Conservation (phyloP, 2,113 vertebrate species). For the Oryzias melastigma region DNA sequence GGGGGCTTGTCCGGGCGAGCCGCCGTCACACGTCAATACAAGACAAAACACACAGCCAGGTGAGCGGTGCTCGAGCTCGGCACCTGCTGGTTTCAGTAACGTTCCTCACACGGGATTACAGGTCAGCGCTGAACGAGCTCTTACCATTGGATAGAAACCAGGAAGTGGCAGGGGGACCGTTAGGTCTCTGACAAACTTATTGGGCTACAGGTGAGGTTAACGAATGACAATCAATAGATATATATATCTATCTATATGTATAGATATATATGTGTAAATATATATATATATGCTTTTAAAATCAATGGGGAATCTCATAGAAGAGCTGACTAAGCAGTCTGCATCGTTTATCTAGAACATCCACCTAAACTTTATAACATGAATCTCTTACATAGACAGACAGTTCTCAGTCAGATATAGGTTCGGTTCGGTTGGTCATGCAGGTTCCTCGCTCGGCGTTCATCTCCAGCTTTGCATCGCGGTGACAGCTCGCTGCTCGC, state of each 20-base stretch:
- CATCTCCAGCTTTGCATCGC: slow-evolving; percentile 61
- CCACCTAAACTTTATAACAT: slow-evolving; percentile 69
- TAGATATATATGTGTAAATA: slow-evolving; percentile 12
- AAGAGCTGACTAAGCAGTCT: slow-evolving; percentile 66
- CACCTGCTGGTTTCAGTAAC: slow-evolving; percentile 43
- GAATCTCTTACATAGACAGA: slow-evolving; percentile 73
- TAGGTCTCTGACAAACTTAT: slow-evolving; percentile 59
- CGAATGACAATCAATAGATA: slow-evolving; percentile 52
- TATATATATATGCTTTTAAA: slow-evolving; percentile 20
- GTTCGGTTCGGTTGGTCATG: slow-evolving; percentile 71
- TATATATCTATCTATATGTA: slow-evolving; percentile 22
- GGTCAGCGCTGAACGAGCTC: slow-evolving; percentile 60
- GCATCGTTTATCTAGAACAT: slow-evolving; percentile 68
- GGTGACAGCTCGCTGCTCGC: slow-evolving; percentile 51
- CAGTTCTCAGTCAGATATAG: slow-evolving; percentile 78
- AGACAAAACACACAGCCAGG: slow-evolving; percentile 31
- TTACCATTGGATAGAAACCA: slow-evolving; percentile 45
- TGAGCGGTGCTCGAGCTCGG: slow-evolving; percentile 41
- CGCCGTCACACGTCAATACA: slow-evolving; percentile 15
- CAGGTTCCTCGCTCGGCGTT: slow-evolving; percentile 55
- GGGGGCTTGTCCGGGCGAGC: slow-evolving; percentile 23
- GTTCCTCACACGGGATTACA: slow-evolving; percentile 36
- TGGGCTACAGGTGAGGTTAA: slow-evolving; percentile 61
- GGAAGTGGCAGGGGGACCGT: slow-evolving; percentile 39
- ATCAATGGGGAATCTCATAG: slow-evolving; percentile 61